These are phyloP conservation scores for Zeuzera pyrina DNA, from an alignment of 2,888 invertebrate species.

Conservation along the genomic window DNA sequence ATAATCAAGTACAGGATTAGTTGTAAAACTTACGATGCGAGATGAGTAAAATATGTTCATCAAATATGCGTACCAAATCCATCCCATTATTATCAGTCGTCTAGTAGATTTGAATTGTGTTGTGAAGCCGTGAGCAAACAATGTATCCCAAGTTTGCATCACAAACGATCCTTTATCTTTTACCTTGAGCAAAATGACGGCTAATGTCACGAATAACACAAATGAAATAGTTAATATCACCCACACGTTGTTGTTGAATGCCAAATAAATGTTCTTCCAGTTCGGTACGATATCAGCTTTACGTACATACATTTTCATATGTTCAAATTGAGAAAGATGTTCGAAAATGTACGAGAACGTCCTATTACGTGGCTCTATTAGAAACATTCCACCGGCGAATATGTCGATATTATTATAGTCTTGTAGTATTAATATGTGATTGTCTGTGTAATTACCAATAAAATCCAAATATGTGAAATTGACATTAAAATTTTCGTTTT, in stretches of 20 bases:
- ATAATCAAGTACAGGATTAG: conserved; percentile 25
- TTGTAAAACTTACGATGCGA: conserved; percentile 29
- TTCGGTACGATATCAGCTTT: conserved; percentile 19
- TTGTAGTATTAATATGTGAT: conserved; percentile 22
- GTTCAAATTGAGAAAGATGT: conserved; percentile 29
- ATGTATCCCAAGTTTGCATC: conserved; percentile 24
- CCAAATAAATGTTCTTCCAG: conserved; percentile 31
- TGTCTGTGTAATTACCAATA: conserved; percentile 16
- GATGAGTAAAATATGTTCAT: conserved; percentile 33
- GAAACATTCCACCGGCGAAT: conserved; percentile 21
- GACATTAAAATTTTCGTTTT: conserved; percentile 29
- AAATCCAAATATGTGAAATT: conserved; percentile 23
- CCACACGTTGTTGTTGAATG: conserved; percentile 31
- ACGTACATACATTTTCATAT: conserved; percentile 30
- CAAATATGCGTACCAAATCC: conserved; percentile 37
- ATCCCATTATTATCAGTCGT: conserved; percentile 25
- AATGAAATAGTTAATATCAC: conserved; percentile 21
- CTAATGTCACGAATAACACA: conserved; percentile 20
- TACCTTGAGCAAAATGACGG: conserved; percentile 16
- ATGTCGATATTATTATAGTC: conserved; percentile 22
- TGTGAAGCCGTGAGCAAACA: conserved; percentile 24
- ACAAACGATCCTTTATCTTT: conserved; percentile 23
- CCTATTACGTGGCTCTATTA: conserved; percentile 19
- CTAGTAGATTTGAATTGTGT: conserved; percentile 16
- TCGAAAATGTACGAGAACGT: conserved; percentile 27